phyloP scores from a whole-genome alignment of 2,113 vertebrate genomes.

The Jacana jacana region DNA sequence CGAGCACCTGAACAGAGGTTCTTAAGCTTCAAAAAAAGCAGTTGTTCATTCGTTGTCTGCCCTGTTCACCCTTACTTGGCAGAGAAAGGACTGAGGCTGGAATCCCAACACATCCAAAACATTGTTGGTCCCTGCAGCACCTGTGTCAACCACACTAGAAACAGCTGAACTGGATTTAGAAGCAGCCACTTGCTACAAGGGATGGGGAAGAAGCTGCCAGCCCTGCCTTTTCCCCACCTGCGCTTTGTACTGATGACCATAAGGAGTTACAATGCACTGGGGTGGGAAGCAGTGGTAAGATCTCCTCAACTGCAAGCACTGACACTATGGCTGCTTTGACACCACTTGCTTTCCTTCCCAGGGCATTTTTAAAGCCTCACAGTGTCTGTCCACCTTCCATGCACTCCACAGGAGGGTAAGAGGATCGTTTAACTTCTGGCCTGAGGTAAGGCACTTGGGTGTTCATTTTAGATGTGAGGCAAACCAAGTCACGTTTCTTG shows the following conservation, averaged over 20 bases:
- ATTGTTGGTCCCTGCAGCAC: neutral
- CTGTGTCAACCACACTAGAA: neutral
- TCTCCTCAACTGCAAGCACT: accelerated
- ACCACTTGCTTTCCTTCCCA: neutral
- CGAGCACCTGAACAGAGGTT: neutral
- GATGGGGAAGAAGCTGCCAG: neutral
- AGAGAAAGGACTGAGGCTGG: neutral
- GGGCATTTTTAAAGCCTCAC: neutral
- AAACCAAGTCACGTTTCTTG: neutral
- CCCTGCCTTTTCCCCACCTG: neutral
- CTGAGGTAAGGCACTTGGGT: neutral
- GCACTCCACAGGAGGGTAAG: neutral
- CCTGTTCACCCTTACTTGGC: neutral
- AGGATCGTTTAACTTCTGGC: neutral
- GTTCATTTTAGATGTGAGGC: neutral
- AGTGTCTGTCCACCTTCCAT: neutral
- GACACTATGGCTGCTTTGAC: neutral
- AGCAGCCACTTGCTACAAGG: neutral
- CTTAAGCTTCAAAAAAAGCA: neutral
- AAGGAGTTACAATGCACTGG: neutral
- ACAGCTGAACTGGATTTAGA: neutral
- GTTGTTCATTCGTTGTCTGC: neutral
- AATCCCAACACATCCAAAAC: neutral
- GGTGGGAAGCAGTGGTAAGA: neutral
- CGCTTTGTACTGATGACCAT: neutral